Evolutionary conservation across 2,113 vertebrate genomes (phyloP).

Genomic region (Carassius gibelio): DNA sequence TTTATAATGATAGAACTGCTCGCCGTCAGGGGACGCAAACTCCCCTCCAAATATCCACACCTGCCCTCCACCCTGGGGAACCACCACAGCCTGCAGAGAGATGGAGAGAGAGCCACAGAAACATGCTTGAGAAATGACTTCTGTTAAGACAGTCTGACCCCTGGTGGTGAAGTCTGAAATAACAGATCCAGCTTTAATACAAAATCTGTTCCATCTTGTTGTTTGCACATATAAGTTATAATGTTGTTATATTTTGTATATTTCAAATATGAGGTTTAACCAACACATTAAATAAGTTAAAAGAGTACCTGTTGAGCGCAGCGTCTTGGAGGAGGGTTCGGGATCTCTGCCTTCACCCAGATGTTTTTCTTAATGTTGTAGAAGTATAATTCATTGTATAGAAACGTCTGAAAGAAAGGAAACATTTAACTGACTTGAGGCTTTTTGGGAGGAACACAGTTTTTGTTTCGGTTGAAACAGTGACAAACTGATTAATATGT

Average conservation of each 20-base stretch:
- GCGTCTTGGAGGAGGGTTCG: slow-evolving; percentile 86
- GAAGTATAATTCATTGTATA: slow-evolving; percentile 91
- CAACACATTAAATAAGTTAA: too few species aligned
- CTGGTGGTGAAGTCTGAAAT: slow-evolving; percentile 52
- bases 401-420: slow-evolving; percentile 77
- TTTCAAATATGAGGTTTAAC: too few species aligned
- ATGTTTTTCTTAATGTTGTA: slow-evolving; percentile 91
- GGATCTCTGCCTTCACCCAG: slow-evolving; percentile 88
- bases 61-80: slow-evolving; percentile 89
- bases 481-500: background rate
- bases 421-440: background rate
- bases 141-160: slow-evolving; percentile 50
- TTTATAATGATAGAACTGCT: slow-evolving; percentile 97
- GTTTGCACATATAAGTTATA: too few species aligned
- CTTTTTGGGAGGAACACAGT: background rate
- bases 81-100: slow-evolving; percentile 81
- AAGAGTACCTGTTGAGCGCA: slow-evolving; percentile 91
- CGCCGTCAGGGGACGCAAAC: slow-evolving; percentile 91
- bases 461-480: background rate
- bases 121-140: background rate
- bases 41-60: slow-evolving; percentile 98
- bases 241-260: too few species aligned
- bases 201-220: background rate
- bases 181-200: background rate
- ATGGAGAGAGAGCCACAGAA: slow-evolving; percentile 27